phyloP scores from a whole-genome alignment of 2,113 vertebrate species.

The Crypturellus undulatus region DNA sequence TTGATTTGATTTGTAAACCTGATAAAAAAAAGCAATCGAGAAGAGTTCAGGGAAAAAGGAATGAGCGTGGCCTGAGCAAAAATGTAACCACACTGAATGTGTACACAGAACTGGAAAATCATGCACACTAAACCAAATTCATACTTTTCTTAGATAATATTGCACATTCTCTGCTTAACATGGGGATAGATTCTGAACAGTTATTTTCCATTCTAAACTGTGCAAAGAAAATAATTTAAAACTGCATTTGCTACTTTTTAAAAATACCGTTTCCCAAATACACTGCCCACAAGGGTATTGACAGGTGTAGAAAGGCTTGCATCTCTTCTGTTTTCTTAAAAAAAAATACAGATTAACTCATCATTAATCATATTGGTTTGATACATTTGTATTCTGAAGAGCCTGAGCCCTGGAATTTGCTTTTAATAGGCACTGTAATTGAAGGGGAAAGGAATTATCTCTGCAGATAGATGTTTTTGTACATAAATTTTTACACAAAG shows the following conservation, averaged over 20 bases:
- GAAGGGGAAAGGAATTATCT: background rate
- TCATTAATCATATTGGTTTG: conserved; percentile 61
- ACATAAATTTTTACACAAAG: background rate
- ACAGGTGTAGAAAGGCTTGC: background rate
- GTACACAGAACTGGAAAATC: conserved; percentile 71
- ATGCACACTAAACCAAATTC: conserved; percentile 74
- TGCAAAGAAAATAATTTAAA: conserved; percentile 58
- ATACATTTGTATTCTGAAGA: conserved; percentile 26
- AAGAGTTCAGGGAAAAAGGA: conserved; percentile 81
- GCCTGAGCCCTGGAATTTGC: background rate
- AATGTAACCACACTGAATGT: conserved; percentile 74
- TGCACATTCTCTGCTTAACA: conserved; percentile 65
- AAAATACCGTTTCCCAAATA: conserved; percentile 22
- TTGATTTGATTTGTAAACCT: conserved; percentile 89
- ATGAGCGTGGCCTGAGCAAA: conserved; percentile 68
- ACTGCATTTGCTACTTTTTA: background rate
- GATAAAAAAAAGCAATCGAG: conserved; percentile 87
- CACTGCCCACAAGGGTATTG: background rate
- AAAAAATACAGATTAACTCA: conserved; percentile 51
- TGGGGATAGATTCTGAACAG: conserved; percentile 30
- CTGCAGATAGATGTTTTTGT: background rate
- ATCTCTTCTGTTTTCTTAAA: conserved; percentile 17
- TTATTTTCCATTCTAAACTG: conserved; percentile 63
- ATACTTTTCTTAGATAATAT: conserved; percentile 61
- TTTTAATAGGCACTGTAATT: background rate